Percentiles rank a stretch among this genome's conserved stretches.
These are phyloP conservation scores for Toxostoma redivivum DNA, from an alignment of 2,113 vertebrate genomes.

Conservation along the genomic window DNA sequence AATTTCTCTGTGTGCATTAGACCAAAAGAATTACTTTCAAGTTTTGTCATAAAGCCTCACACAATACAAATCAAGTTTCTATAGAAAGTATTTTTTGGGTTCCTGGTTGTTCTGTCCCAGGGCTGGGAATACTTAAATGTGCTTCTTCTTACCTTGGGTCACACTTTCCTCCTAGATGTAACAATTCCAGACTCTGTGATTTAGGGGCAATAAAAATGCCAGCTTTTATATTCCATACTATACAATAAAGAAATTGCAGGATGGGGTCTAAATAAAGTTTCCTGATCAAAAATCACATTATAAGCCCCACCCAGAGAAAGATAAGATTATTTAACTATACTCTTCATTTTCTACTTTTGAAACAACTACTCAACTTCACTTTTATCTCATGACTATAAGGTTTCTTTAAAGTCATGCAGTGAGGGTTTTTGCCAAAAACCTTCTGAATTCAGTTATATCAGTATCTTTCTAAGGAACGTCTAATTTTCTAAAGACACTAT, in stretches of 20 bases:
- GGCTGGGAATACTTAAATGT: not conserved
- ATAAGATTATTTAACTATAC: not conserved
- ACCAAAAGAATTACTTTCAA: not conserved
- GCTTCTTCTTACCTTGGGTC: not conserved
- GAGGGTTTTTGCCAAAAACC: not conserved
- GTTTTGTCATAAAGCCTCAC: not conserved
- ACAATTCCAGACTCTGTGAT: not conserved
- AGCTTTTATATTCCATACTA: not conserved
- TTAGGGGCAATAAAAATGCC: not conserved
- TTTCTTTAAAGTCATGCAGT: not conserved
- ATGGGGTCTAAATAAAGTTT: not conserved
- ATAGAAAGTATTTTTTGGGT: not conserved
- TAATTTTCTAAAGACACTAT: not conserved
- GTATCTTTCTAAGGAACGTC: not conserved
- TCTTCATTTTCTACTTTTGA: not conserved
- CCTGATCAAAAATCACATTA: not conserved
- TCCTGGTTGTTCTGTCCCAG: not conserved
- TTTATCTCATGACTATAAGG: not conserved
- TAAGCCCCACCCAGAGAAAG: not conserved
- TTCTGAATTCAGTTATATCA: not conserved
- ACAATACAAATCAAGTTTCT: not conserved
- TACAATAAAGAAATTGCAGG: not conserved
- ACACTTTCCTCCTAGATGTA: not conserved
- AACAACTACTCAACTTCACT: not conserved
- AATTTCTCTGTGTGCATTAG: not conserved